A percentile compares a stretch with the other conserved stretches of the same genome.
phyloP scores from a whole-genome alignment of 1,140 invertebrate genomes.

The Chrysopa pallens region DNA sequence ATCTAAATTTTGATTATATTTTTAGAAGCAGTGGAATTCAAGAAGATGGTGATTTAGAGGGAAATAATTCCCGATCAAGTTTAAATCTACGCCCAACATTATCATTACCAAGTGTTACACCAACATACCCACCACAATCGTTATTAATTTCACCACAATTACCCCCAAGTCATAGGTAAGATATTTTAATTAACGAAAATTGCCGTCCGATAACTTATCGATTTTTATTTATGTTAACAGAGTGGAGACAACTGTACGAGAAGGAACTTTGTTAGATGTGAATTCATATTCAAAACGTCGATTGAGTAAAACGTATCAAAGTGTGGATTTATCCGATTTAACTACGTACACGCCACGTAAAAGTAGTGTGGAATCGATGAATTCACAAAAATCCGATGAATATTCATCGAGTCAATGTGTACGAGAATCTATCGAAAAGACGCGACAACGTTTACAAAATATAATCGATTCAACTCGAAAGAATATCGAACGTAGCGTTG shows the following conservation, averaged over 20 bases:
- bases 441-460: background rate
- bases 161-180: background rate
- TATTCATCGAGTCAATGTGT: too few species aligned
- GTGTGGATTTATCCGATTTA: conserved; percentile 22
- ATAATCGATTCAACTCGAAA: conserved; percentile 13
- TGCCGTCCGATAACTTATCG: too few species aligned
- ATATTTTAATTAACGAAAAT: background rate
- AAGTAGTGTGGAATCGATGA: conserved; percentile 32
- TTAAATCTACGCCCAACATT: conserved; percentile 12
- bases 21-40: conserved; percentile 35
- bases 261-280: conserved; percentile 24
- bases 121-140: background rate
- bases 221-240: conserved; percentile 15
- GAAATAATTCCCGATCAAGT: conserved; percentile 6
- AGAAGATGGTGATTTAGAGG: conserved; percentile 32
- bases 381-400: conserved; percentile 16
- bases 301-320: conserved; percentile 29
- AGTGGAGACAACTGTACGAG: conserved; percentile 27
- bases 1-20: conserved; percentile 2
- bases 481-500: background rate
- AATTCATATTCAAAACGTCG: conserved; percentile 32
- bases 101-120: conserved; percentile 13
- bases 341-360: conserved; percentile 20
- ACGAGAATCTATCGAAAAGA: background rate
- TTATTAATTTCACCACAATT: background rate